Evolutionary conservation across 2,888 invertebrate species (phyloP).

Genomic region (Teleogryllus oceanicus): DNA sequence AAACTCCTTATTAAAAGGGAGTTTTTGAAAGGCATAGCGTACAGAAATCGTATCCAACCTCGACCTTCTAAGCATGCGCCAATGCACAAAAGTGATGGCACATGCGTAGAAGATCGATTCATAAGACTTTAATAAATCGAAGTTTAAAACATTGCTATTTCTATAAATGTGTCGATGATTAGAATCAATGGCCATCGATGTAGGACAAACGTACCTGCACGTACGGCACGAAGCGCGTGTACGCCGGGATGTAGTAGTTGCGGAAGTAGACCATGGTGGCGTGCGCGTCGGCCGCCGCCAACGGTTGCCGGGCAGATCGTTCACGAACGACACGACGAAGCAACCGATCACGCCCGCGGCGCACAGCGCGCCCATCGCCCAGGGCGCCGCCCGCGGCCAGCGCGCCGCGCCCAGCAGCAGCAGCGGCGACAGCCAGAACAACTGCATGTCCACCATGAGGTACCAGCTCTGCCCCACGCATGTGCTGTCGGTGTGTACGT

Average conservation of each 20-base stretch:
- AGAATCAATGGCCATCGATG: too few species aligned
- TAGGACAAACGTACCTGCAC: not conserved
- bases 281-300: not conserved
- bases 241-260: not conserved
- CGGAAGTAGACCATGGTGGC: not conserved
- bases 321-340: not conserved
- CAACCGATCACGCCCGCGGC: not conserved
- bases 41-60: too few species aligned
- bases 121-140: too few species aligned
- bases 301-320: not conserved
- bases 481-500: not conserved
- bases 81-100: too few species aligned
- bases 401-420: not conserved
- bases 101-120: too few species aligned
- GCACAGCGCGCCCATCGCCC: not conserved
- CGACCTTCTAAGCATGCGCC: too few species aligned
- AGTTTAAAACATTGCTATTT: too few species aligned
- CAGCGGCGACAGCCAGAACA: not conserved
- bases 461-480: constrained; percentile 18
- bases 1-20: too few species aligned
- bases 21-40: too few species aligned
- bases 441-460: not conserved
- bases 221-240: not conserved
- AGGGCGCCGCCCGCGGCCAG: not conserved
- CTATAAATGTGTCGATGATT: too few species aligned